Conservation (phyloP, 2,113 vertebrate genomes). For the western clawed frog (Xenopus tropicalis) region DNA sequence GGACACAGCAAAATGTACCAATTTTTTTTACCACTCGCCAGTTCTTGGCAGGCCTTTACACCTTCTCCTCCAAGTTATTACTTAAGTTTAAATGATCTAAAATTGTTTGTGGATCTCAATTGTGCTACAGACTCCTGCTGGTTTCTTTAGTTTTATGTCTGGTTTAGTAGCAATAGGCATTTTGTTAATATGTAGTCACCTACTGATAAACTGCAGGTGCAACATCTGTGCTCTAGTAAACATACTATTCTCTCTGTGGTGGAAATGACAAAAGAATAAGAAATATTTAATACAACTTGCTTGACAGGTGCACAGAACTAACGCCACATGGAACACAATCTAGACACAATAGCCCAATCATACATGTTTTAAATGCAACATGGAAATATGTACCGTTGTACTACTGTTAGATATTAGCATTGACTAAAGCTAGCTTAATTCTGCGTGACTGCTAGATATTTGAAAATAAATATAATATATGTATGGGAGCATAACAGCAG, state of each 20-base stretch:
- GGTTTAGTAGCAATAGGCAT: constrained; percentile 38
- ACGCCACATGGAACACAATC: constrained; percentile 35
- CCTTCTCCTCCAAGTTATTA: constrained; percentile 37
- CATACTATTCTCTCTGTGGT: constrained; percentile 38
- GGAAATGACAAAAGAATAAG: constrained; percentile 35
- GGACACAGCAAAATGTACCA: neutral
- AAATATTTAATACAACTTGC: constrained; percentile 30
- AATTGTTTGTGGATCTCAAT: constrained; percentile 35
- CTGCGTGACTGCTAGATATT: too few species aligned
- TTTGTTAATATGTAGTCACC: constrained; percentile 44
- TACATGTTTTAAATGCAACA: constrained; percentile 26
- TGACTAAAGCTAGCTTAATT: neutral
- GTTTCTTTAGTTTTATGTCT: constrained; percentile 36
- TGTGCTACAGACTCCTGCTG: constrained; percentile 25
- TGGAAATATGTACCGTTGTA: neutral
- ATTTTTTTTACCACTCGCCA: constrained; percentile 18
- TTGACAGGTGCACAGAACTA: constrained; percentile 34
- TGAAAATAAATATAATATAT: too few species aligned
- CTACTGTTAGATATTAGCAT: neutral
- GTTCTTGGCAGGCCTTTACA: constrained; percentile 27
- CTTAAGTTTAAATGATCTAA: constrained; percentile 44
- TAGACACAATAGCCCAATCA: constrained; percentile 32
- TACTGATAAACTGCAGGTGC: constrained; percentile 37
- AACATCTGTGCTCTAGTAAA: constrained; percentile 40
- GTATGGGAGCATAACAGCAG: too few species aligned